Conservation (phyloP, 2,888 invertebrate genomes). For the Tillus elongatus region DNA sequence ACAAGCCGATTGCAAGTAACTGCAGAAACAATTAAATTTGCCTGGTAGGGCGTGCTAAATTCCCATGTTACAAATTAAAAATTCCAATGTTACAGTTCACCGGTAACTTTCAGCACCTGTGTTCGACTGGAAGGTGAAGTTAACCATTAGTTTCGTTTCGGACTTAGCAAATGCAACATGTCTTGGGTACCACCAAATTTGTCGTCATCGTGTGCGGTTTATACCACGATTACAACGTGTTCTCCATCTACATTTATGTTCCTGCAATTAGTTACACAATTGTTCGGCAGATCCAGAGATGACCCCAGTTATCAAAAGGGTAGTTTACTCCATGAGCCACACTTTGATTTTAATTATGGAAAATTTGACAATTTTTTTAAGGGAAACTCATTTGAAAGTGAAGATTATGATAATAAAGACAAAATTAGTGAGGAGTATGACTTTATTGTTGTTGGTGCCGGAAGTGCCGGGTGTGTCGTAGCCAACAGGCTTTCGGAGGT, state of each 20-base stretch:
- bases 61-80: too few species aligned
- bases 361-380: slow-evolving; percentile 15
- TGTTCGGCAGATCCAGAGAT: slow-evolving; percentile 50
- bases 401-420: slow-evolving; percentile 11
- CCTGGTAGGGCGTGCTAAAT: too few species aligned
- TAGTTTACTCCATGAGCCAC: background rate
- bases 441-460: slow-evolving; percentile 57
- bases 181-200: slow-evolving; percentile 53
- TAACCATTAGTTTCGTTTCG: too few species aligned
- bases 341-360: slow-evolving; percentile 11
- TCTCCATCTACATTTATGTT: slow-evolving; percentile 51
- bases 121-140: too few species aligned
- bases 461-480: slow-evolving; percentile 59
- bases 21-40: too few species aligned
- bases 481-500: slow-evolving; percentile 57
- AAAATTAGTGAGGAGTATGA: slow-evolving; percentile 47
- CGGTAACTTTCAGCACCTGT: too few species aligned
- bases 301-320: slow-evolving; percentile 13
- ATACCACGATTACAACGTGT: slow-evolving; percentile 50
- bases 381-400: slow-evolving; percentile 15
- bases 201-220: slow-evolving; percentile 45
- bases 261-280: slow-evolving; percentile 47
- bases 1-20: too few species aligned
- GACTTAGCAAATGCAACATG: too few species aligned
- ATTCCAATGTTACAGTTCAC: too few species aligned